Conservation (phyloP, 1,140 invertebrate species). For the Rhopalosiphum padi region DNA sequence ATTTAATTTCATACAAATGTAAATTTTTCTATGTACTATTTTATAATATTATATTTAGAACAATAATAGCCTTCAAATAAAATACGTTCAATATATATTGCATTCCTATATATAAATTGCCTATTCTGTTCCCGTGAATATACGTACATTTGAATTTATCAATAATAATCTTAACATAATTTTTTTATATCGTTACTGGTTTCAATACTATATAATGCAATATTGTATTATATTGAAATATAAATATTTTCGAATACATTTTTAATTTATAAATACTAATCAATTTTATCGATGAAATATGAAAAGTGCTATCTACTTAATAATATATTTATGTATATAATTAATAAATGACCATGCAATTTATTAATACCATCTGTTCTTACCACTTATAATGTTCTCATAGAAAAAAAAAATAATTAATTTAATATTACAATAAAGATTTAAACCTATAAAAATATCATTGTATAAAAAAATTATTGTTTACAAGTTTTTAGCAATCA, state of each 20-base stretch:
- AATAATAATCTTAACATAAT: not conserved
- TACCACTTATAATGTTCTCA: not conserved
- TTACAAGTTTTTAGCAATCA: not conserved
- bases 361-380: not conserved
- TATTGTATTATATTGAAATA: not conserved
- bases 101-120: not conserved
- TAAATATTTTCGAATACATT: not conserved
- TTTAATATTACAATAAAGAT: not conserved
- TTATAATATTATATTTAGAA: not conserved
- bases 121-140: not conserved
- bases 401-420: not conserved
- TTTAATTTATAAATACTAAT: not conserved
- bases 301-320: not conserved
- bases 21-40: not conserved
- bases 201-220: not conserved
- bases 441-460: not conserved
- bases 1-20: not conserved
- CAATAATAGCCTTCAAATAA: not conserved
- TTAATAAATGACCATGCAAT: not conserved
- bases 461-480: not conserved
- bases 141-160: not conserved
- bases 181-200: not conserved
- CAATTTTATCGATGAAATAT: not conserved
- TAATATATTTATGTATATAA: not conserved
- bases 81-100: not conserved